These are phyloP conservation scores for Fregetta grallaria DNA, from an alignment of 2,113 vertebrate species.

Conservation along the genomic window DNA sequence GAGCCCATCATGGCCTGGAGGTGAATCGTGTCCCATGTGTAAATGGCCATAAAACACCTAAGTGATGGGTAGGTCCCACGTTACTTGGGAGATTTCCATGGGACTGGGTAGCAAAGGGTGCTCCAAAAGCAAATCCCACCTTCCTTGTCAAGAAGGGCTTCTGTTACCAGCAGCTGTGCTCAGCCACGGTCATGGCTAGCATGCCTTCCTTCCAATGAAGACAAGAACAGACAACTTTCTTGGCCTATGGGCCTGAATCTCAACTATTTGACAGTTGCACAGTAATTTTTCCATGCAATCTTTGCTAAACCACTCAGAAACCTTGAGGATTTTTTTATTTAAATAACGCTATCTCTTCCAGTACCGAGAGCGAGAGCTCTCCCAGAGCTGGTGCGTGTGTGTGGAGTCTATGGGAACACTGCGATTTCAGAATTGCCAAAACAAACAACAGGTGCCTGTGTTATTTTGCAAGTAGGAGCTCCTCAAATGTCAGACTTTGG, in stretches of 20 bases:
- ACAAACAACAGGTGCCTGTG: conserved; percentile 64
- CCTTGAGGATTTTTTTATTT: background rate
- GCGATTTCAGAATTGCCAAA: conserved; percentile 49
- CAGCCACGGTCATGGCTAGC: background rate
- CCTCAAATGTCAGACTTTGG: conserved; percentile 55
- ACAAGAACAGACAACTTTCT: background rate
- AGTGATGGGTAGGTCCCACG: no score
- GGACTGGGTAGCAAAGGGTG: background rate
- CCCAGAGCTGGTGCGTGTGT: background rate
- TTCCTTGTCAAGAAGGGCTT: background rate
- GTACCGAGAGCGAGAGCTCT: background rate
- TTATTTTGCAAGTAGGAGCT: conserved; percentile 57
- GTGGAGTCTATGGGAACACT: background rate
- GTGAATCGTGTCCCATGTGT: accelerated
- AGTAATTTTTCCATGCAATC: background rate
- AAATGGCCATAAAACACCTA: background rate
- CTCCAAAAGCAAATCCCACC: background rate
- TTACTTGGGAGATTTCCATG: background rate
- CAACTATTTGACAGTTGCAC: background rate
- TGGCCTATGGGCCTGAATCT: background rate
- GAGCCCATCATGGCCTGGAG: background rate
- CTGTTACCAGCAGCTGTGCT: background rate
- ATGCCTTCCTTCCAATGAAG: background rate
- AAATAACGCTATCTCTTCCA: background rate
- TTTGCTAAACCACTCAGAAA: background rate